Evolutionary conservation across 2,888 invertebrate species (phyloP), one percentile per base, ranked within the genome.

Genomic region (Cheilosia grossa): DNA sequence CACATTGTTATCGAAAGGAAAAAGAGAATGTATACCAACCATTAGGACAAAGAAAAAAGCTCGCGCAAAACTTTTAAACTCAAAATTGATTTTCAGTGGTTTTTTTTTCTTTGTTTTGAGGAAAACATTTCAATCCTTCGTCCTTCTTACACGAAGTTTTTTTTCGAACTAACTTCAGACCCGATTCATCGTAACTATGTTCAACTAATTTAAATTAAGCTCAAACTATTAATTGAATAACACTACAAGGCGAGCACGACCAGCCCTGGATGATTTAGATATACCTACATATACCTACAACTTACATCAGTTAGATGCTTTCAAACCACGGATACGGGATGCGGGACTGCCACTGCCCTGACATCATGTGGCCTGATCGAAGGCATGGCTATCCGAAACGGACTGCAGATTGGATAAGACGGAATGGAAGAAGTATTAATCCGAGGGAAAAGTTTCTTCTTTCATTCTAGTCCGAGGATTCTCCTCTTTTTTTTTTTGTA

Each of bases 191-290:
- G 73, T 74, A 81, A 81, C 82, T 82, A 77, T 82, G 77, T 77
- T 61, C 82, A 82, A 82, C 82, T 82, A 82, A 72, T 77, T 82
- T 82, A 77, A 82, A 82, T 82, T 70, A 82, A 82, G 77, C 82
- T 82, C 82, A 61, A 77, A 77, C 77, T 77, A 72, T 82, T 82
- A 82, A 82, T 82, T 82, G 82, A 82, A 82, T 77, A 82, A 82
- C 77, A 77, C 77, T 66, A 72, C 72, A 77, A 72, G 66, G 47
- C 49, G 54, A 30, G 33, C 33, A 40, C 19, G 4, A 19, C 27
- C 37, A 17, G 30, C 24, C 21, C 19, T 27, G 9, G 33, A 49
- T n/a, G 30, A 30, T 10, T 37, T 37, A 37, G 4, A 10, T 37
- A 13, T 37, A 37, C 13, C 10, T 37, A 37, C 10, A 3, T 33